Evolutionary conservation across 2,888 invertebrate species (phyloP).

Genomic region (Diarsia dahlii): DNA sequence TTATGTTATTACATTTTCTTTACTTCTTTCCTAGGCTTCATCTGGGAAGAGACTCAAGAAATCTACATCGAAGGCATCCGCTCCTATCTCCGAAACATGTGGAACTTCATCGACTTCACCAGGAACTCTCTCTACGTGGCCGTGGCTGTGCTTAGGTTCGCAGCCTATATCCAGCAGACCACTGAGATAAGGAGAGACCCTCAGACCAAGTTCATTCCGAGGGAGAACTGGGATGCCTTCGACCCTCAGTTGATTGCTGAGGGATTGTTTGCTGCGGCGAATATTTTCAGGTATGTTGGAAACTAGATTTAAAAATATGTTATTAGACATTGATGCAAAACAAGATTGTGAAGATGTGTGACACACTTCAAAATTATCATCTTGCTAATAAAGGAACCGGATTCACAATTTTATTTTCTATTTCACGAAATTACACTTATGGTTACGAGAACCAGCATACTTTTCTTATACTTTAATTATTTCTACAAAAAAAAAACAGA

Average conservation of each 20-base stretch:
- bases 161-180: conserved; percentile 94
- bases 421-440: background rate
- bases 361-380: background rate
- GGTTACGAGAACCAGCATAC: background rate
- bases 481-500: background rate
- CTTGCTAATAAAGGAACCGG: background rate
- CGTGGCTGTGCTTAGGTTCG: conserved; percentile 92
- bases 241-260: conserved; percentile 98
- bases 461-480: background rate
- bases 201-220: conserved; percentile 93
- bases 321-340: background rate
- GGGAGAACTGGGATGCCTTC: conserved; percentile 97
- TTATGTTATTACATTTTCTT: background rate
- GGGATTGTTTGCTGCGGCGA: conserved; percentile 98
- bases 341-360: background rate
- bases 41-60: conserved; percentile 98
- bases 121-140: conserved; percentile 96
- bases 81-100: conserved; percentile 97
- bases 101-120: conserved; percentile 99
- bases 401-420: background rate
- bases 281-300: conserved; percentile 94
- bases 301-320: too few relatives aligned
- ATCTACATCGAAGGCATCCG: conserved; percentile 96
- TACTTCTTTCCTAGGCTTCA: conserved; percentile 92
- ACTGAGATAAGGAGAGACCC: conserved; percentile 93